A percentile compares a stretch with the other conserved stretches of the same genome.
phyloP scores from a whole-genome alignment of 2,797 vertebrate genomes.

The Schizothorax lantsangensis region DNA sequence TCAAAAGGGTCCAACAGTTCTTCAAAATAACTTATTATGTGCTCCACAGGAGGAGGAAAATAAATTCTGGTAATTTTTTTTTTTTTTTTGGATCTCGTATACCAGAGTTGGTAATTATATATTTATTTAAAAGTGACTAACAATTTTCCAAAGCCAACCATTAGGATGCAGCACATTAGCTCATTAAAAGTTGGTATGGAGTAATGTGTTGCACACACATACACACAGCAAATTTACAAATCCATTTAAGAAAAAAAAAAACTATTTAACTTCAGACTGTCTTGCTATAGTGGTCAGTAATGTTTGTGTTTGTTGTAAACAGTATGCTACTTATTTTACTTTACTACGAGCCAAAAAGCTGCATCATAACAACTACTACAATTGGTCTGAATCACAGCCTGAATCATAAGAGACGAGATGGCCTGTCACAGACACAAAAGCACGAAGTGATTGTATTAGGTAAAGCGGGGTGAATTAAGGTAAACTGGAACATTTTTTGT shows the following conservation, averaged over 20 bases:
- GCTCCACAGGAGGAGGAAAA: background rate
- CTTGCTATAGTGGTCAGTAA: background rate
- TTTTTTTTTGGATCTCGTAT: background rate
- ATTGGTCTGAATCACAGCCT: background rate
- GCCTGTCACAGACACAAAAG: background rate
- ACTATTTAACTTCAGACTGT: background rate
- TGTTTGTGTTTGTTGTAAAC: background rate
- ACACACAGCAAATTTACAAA: background rate
- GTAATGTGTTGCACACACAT: background rate
- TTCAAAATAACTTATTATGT: background rate
- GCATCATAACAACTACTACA: background rate
- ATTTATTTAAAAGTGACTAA: background rate
- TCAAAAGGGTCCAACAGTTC: background rate
- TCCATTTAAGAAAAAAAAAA: background rate
- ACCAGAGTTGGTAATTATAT: background rate
- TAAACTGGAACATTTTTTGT: background rate
- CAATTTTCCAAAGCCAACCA: background rate
- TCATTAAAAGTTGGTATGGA: background rate
- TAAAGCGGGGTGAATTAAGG: background rate
- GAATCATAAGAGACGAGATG: background rate
- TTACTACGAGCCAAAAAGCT: slow-evolving; percentile 11
- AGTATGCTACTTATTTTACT: background rate
- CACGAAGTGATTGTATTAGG: background rate
- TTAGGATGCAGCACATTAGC: background rate
- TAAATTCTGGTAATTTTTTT: background rate